Percentiles rank a stretch among this genome's conserved stretches.
Conservation (phyloP, 2,113 vertebrate genomes). For the Mastomys natalensis region DNA sequence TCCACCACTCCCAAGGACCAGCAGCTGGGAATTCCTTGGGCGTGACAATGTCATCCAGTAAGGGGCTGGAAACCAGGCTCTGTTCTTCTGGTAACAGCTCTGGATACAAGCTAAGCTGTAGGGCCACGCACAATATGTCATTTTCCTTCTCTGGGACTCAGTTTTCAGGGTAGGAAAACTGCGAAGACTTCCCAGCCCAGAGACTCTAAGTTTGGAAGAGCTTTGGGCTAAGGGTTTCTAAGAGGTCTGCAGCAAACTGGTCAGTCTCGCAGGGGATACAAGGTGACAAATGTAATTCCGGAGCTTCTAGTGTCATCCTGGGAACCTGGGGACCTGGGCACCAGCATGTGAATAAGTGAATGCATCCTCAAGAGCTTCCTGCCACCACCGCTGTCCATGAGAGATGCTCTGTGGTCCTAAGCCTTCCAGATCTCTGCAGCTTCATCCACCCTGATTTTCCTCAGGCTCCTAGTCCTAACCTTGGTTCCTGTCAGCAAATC, state of each 20-base stretch:
- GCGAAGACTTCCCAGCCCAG: background rate
- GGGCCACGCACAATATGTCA: background rate
- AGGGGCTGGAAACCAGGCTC: background rate
- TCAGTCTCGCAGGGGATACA: background rate
- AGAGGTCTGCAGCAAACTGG: background rate
- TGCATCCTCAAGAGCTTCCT: background rate
- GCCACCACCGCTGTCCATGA: background rate
- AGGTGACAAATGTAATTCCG: background rate
- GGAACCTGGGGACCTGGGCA: background rate
- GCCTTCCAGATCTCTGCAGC: background rate
- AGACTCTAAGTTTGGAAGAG: background rate
- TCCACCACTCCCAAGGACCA: background rate
- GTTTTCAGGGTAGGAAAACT: background rate
- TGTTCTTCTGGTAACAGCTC: background rate
- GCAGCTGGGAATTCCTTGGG: constrained; percentile 56
- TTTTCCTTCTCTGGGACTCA: background rate
- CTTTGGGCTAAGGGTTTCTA: background rate
- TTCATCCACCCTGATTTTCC: background rate
- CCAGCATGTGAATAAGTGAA: background rate
- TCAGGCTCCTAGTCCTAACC: background rate
- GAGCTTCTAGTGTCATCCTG: background rate
- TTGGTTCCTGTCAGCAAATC: background rate
- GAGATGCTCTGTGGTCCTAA: background rate
- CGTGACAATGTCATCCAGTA: background rate
- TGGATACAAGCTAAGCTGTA: background rate